A percentile compares a stretch with the other conserved stretches of the same genome.
phyloP scores from a whole-genome alignment of 2,888 invertebrate genomes.

The Seladonia tumulorum region DNA sequence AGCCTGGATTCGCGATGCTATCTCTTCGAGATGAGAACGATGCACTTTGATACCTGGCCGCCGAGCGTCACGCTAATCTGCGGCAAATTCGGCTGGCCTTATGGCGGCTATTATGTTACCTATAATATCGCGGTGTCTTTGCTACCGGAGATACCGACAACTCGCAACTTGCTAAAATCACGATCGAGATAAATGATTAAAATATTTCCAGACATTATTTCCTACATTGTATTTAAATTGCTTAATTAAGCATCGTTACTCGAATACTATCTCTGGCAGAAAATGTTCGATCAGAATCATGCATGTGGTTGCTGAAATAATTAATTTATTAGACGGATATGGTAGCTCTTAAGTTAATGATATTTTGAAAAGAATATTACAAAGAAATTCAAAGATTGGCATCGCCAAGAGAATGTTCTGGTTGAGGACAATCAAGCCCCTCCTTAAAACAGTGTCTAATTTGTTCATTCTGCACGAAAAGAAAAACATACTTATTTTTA shows the following conservation, averaged over 20 bases:
- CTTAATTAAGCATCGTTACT: not conserved
- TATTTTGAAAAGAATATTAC: not conserved
- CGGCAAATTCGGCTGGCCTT: conserved; percentile 58
- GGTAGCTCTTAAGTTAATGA: not conserved
- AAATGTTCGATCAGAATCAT: too few relatives aligned
- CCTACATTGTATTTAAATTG: not conserved
- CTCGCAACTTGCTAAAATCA: not conserved
- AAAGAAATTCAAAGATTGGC: too few relatives aligned
- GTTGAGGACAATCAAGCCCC: too few relatives aligned
- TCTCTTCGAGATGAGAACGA: conserved; percentile 55
- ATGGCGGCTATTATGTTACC: conserved; percentile 65
- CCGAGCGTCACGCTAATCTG: conserved; percentile 63
- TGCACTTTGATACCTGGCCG: conserved; percentile 44
- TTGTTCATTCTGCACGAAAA: not conserved
- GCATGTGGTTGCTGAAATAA: not conserved
- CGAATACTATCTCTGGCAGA: too few relatives aligned
- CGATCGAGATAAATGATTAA: not conserved
- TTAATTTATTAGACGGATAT: not conserved
- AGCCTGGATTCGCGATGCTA: conserved; percentile 63
- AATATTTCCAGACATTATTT: not conserved
- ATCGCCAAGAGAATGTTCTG: too few relatives aligned
- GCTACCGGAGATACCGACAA: not conserved
- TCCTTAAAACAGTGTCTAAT: not conserved
- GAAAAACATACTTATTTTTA: too few relatives aligned
- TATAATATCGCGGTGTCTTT: not conserved